A percentile compares a stretch with the other conserved stretches of the same genome.
These are phyloP conservation scores for Cherax destructor DNA, from an alignment of 1,140 invertebrate species.

Conservation along the genomic window DNA sequence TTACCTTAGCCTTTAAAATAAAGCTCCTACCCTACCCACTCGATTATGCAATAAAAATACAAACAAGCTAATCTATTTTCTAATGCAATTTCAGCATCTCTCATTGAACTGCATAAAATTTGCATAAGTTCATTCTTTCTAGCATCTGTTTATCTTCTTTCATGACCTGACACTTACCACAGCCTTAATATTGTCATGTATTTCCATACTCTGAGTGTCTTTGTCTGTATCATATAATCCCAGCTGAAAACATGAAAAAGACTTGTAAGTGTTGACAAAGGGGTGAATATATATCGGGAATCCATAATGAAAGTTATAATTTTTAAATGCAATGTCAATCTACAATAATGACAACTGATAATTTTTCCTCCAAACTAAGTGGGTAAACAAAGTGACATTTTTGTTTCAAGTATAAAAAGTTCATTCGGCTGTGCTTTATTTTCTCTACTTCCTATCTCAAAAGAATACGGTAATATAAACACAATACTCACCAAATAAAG, in stretches of 20 bases:
- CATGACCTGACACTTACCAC: slow-evolving; percentile 45
- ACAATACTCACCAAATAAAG: not conserved
- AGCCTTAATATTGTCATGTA: slow-evolving; percentile 53
- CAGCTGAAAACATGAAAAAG: slow-evolving; percentile 56
- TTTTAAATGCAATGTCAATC: not conserved
- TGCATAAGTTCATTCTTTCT: slow-evolving; percentile 1
- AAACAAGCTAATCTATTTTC: not conserved
- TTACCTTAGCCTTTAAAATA: not conserved
- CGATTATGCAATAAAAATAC: not conserved
- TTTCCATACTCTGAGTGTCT: slow-evolving; percentile 60
- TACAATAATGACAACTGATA: not conserved
- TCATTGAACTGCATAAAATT: too few relatives aligned
- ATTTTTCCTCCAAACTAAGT: not conserved
- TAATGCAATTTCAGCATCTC: not conserved
- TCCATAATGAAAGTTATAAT: not conserved
- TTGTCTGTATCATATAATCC: slow-evolving; percentile 60
- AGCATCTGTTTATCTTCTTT: slow-evolving; percentile 26
- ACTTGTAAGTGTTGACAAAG: slow-evolving; percentile 60
- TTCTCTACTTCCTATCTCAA: not conserved
- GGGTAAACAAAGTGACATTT: not conserved
- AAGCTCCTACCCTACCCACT: not conserved
- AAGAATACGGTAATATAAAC: not conserved
- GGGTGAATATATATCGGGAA: not conserved
- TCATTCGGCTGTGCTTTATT: not conserved
- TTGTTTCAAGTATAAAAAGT: not conserved